Conservation (phyloP, 2,888 invertebrate genomes). For the Metallyticus violacea region DNA sequence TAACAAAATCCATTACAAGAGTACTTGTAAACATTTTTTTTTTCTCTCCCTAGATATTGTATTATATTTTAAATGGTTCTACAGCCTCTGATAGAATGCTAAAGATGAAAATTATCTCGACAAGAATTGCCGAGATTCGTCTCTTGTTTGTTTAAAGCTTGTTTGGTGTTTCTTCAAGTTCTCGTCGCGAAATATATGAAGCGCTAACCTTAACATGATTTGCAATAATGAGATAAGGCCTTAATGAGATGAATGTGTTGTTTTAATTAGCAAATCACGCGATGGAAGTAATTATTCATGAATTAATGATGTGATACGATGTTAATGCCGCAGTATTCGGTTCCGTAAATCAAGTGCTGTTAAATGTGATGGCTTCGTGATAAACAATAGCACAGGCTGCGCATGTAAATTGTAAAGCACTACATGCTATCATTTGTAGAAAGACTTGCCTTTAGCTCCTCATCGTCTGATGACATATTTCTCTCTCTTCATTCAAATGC, state of each 20-base stretch:
- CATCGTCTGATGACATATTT: no score
- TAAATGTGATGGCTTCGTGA: not conserved
- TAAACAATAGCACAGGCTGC: not conserved
- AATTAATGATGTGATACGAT: not conserved
- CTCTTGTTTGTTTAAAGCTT: not conserved
- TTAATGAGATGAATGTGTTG: not conserved
- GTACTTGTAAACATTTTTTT: no score
- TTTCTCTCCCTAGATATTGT: no score
- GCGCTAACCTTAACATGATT: not conserved
- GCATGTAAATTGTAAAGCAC: not conserved
- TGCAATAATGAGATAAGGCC: not conserved
- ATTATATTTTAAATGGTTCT: no score
- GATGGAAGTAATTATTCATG: not conserved
- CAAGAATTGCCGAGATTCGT: no score
- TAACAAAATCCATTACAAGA: no score
- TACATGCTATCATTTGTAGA: no score
- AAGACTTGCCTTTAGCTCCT: no score
- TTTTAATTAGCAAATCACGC: not conserved
- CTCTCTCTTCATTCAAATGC: no score
- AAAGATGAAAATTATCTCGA: no score
- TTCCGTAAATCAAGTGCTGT: not conserved
- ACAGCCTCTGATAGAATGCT: no score
- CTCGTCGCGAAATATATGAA: not conserved
- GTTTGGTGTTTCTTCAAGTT: not conserved
- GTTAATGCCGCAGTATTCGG: not conserved